Conservation (phyloP, 2,797 vertebrate species). For the Epinephelus coioides region DNA sequence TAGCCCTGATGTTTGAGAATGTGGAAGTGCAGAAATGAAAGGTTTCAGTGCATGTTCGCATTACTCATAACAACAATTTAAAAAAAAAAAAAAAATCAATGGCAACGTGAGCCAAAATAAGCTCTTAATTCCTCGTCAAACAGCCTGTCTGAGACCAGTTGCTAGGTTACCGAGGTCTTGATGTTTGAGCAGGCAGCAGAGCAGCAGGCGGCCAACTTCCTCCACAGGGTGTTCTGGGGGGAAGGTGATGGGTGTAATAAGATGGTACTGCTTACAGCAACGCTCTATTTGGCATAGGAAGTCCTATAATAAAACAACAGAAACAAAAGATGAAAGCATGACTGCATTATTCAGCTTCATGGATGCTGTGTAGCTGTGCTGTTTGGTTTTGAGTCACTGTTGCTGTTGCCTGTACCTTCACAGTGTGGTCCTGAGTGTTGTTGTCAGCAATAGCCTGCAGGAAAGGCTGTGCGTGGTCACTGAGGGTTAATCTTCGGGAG, state of each 20-base stretch:
- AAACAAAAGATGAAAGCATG: background rate
- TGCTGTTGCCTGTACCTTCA: slow-evolving; percentile 88
- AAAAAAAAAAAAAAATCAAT: slow-evolving; percentile 2
- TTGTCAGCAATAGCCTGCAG: slow-evolving; percentile 98
- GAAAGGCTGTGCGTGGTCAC: slow-evolving; percentile 96
- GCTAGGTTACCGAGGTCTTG: slow-evolving; percentile 95
- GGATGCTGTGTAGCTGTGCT: fast-evolving
- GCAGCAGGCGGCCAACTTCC: slow-evolving; percentile 96
- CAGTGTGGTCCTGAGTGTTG: slow-evolving; percentile 96
- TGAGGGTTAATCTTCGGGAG: slow-evolving; percentile 89
- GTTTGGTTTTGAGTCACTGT: background rate
- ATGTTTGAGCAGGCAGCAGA: slow-evolving; percentile 98
- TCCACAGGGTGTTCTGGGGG: slow-evolving; percentile 98
- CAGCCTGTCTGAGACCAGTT: slow-evolving; percentile 46
- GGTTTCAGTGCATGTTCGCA: slow-evolving; percentile 5
- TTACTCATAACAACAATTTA: background rate
- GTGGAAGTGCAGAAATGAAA: background rate
- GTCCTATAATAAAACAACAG: slow-evolving; percentile 85
- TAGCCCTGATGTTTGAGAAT: background rate
- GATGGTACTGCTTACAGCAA: slow-evolving; percentile 97
- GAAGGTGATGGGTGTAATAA: slow-evolving; percentile 97
- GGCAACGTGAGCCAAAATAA: slow-evolving; percentile 11
- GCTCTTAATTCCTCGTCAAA: slow-evolving; percentile 22
- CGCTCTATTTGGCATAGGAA: slow-evolving; percentile 98
- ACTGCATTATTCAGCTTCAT: background rate